phyloP scores from a whole-genome alignment of 2,888 invertebrate species.

The Tipula lateralis region DNA sequence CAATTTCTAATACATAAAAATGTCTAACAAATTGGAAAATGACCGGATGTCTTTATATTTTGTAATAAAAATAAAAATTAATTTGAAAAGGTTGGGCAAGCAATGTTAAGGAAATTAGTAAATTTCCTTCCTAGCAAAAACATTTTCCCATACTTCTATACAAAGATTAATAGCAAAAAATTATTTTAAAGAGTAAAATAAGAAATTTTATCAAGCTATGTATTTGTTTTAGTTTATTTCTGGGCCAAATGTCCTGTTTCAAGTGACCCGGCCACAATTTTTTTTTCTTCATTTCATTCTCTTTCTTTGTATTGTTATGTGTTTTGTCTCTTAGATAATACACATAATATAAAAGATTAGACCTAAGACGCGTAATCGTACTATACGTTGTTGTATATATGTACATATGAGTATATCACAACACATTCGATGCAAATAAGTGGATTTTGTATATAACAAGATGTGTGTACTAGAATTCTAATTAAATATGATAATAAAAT shows the following conservation, averaged over 20 bases:
- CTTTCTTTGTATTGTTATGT: not conserved
- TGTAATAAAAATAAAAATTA: not conserved
- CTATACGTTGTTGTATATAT: not conserved
- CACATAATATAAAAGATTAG: not conserved
- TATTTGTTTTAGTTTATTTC: not conserved
- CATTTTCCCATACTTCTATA: not conserved
- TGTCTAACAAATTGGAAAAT: not conserved
- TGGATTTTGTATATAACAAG: not conserved
- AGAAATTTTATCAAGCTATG: not conserved
- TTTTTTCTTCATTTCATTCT: not conserved
- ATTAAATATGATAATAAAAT: conserved; percentile 11
- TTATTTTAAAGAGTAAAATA: not conserved
- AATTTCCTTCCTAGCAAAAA: not conserved
- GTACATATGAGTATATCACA: not conserved
- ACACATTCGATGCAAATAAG: not conserved
- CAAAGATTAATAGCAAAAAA: not conserved
- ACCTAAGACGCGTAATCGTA: not conserved
- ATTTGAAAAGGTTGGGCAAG: not conserved
- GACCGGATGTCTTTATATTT: conserved; percentile 24
- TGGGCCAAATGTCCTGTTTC: conserved; percentile 19
- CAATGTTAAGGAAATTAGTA: not conserved
- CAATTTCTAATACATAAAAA: not conserved
- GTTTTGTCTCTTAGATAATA: not conserved
- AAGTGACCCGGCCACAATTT: not conserved
- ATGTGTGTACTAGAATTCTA: conserved; percentile 19